Base-by-base conservation (phyloP, 1,140 invertebrate genomes). In the Papilio polytes region DNA sequence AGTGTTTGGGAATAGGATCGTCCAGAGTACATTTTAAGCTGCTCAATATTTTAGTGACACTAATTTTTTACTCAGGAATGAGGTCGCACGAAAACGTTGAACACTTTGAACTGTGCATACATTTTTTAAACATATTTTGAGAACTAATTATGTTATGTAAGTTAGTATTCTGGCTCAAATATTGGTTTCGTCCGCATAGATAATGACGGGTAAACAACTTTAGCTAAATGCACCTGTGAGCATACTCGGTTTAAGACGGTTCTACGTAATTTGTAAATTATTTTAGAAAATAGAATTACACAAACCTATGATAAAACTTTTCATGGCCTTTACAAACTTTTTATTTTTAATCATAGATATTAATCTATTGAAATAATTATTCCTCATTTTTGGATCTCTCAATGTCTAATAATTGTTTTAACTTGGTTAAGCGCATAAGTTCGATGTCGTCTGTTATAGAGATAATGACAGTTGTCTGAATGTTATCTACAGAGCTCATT, bases 1-100 rank as follows among this genome's bases (percentile, higher is more conserved):
- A 26, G 26, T 66, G 36, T 66, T 36, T 66, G 26, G 10, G 63
- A 31, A 36, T 31, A 26, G 4, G 63, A 15, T 31, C 63, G 26
- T 66, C 22, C 8, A 31, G 22, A 66, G 63, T 12, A 66, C 63
- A 66, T 66, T 66, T 66, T 15, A 66, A 66, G 63, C 31, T 66
- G 63, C 12, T 66, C 63, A 66, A 66, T 26, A 26, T 66, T 31
- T 13, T 36, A 66, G 63, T 66, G 63, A 12, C 63, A 66, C 63
- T 66, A 26, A 63, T 66, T 66, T 63, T 66, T 26, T 66, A 66
- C 22, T 66, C 63, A 66, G 63, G 22, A 66, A 66, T 66, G 63
- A n/a, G 63, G 63, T 26, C 63, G 63, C 63, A 26, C 63, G 26
- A 26, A 66, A 66, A 66, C 63, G 26, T 31, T 31, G 31, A 66